Conservation (phyloP, 2,888 invertebrate species). For the Eilema sororculum region DNA sequence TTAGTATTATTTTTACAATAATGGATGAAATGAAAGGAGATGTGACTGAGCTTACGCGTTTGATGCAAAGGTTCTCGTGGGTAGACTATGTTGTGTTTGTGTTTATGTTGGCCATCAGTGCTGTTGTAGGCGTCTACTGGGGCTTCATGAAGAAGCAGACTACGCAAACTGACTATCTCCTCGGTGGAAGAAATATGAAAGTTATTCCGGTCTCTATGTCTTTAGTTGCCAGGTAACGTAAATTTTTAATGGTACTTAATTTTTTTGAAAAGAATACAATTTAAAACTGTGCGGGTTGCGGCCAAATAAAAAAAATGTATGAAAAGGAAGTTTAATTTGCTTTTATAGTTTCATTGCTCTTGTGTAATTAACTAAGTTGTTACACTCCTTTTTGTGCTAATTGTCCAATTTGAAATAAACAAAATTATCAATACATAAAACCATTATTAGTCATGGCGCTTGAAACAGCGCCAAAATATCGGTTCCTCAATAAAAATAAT, state of each 20-base stretch:
- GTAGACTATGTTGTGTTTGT: slow-evolving; percentile 93
- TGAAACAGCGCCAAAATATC: no score
- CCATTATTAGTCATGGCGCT: no score
- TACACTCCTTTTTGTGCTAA: no score
- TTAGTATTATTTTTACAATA: slow-evolving; percentile 30
- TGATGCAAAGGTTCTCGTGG: slow-evolving; percentile 90
- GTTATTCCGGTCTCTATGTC: slow-evolving; percentile 94
- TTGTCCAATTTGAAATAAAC: no score
- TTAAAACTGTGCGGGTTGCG: background rate
- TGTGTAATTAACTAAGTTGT: no score
- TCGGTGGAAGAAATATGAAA: slow-evolving; percentile 94
- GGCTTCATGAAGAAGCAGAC: slow-evolving; percentile 90
- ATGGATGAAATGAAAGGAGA: slow-evolving; percentile 68
- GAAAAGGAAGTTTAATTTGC: no score
- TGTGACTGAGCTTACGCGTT: slow-evolving; percentile 80
- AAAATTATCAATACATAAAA: no score
- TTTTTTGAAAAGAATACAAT: no score
- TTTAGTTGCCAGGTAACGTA: slow-evolving; percentile 92
- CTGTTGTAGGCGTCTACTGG: slow-evolving; percentile 93
- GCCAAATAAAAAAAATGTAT: background rate
- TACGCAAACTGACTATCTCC: slow-evolving; percentile 90
- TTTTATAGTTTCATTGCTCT: no score
- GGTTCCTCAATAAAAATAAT: no score
- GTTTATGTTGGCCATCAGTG: slow-evolving; percentile 91
- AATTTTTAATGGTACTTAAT: background rate